Percentiles rank a stretch among this genome's conserved stretches.
Conservation (phyloP, 30 jellyfish, hydroid and myxozoan species). For the Aurelia sp. region DNA sequence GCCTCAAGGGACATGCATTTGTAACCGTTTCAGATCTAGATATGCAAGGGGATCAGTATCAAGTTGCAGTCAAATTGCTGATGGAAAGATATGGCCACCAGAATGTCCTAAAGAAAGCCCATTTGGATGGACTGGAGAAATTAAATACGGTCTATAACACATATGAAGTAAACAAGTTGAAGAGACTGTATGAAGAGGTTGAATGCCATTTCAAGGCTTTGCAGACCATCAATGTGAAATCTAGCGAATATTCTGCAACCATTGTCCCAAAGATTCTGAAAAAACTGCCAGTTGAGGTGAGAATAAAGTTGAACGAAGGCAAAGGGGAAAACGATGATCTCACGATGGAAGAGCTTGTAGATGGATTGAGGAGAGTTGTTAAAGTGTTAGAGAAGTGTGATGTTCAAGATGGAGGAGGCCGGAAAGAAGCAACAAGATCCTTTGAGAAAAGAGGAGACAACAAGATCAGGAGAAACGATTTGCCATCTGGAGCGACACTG, state of each 20-base stretch:
- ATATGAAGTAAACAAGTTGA: too few species aligned
- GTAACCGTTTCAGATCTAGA: constrained; percentile 24
- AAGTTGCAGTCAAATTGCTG: constrained; percentile 17
- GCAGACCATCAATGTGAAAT: constrained; percentile 26
- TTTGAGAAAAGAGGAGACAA: too few species aligned
- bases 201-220: constrained; percentile 62
- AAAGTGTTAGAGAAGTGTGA: too few species aligned
- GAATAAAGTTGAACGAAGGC: constrained; percentile 24
- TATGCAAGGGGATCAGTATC: constrained; percentile 13
- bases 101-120: constrained; percentile 57
- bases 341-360: not conserved
- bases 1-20: constrained; percentile 52
- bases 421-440: too few species aligned
- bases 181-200: constrained; percentile 37
- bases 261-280: constrained; percentile 46
- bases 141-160: not conserved
- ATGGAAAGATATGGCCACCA: constrained; percentile 54
- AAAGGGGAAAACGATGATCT: constrained; percentile 26
- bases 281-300: constrained; percentile 25
- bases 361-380: constrained; percentile 9
- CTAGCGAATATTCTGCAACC: constrained; percentile 20
- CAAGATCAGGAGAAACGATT: too few species aligned
- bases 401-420: too few species aligned
- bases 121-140: constrained; percentile 37
- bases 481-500: too few species aligned